Conservation (phyloP, 2,797 vertebrate species). For the Petrocephalus sullivani region DNA sequence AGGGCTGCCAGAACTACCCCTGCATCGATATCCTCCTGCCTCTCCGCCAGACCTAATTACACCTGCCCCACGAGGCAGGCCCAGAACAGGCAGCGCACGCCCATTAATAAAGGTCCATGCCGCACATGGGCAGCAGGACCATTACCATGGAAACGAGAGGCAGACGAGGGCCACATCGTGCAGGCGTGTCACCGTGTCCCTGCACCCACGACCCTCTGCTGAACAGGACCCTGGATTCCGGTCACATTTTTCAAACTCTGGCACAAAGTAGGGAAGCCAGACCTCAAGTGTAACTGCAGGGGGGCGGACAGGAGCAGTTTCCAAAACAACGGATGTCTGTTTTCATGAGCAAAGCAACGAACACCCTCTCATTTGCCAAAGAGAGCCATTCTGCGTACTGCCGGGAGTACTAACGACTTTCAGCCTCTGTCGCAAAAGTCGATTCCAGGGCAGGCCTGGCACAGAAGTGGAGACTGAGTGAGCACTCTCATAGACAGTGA, state of each 20-base stretch:
- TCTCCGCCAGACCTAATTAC: constrained; percentile 51
- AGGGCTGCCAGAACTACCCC: constrained; percentile 31
- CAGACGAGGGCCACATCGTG: constrained; percentile 52
- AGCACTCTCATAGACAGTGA: not conserved
- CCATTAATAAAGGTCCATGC: constrained; percentile 58
- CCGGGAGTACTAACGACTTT: not conserved
- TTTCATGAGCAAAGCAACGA: not conserved
- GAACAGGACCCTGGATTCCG: not conserved
- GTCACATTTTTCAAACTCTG: not conserved
- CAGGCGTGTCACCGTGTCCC: constrained; percentile 31
- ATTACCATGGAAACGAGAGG: constrained; percentile 73
- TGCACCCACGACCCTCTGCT: constrained; percentile 2
- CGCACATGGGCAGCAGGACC: constrained; percentile 53
- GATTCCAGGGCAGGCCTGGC: not conserved
- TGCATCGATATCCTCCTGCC: constrained; percentile 39
- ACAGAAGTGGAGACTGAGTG: not conserved
- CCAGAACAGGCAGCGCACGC: constrained; percentile 56
- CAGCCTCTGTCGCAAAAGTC: not conserved
- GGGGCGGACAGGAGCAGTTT: not conserved
- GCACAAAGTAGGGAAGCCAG: not conserved
- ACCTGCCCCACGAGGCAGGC: constrained; percentile 57
- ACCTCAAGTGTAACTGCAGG: not conserved
- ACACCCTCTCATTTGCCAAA: not conserved
- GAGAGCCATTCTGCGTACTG: not conserved
- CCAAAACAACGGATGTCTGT: not conserved